These are phyloP conservation scores for Taeniopygia guttata DNA, from an alignment of 2,797 vertebrate genomes.

Conservation along the genomic window DNA sequence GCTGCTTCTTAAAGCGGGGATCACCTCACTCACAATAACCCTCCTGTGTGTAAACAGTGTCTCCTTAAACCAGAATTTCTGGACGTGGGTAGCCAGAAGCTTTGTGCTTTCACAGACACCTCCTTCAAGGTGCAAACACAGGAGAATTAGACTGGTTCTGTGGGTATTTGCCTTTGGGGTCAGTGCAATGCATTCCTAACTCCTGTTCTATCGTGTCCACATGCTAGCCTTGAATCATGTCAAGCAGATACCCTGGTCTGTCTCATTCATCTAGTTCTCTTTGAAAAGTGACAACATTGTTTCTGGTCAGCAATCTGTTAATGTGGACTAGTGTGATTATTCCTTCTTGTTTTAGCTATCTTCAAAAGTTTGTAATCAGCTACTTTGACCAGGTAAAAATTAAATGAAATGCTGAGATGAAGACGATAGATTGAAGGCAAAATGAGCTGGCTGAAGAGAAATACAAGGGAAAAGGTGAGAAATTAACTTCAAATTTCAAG, in stretches of 20 bases:
- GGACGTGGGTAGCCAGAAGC: neutral
- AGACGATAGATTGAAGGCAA: neutral
- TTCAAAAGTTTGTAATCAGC: neutral
- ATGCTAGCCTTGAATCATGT: neutral
- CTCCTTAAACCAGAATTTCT: neutral
- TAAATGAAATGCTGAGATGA: neutral
- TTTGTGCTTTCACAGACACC: neutral
- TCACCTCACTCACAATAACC: neutral
- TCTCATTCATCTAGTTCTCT: neutral
- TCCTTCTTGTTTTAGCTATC: neutral
- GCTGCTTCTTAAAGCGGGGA: neutral
- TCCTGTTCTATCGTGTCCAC: accelerated
- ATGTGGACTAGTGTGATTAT: neutral
- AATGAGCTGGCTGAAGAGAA: neutral
- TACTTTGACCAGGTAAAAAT: neutral
- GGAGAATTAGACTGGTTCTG: neutral
- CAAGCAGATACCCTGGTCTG: neutral
- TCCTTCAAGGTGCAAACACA: neutral
- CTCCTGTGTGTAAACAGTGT: neutral
- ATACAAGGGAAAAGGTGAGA: neutral
- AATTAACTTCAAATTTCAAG: neutral
- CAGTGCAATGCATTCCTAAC: neutral
- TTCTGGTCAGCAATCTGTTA: neutral
- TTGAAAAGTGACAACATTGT: neutral
- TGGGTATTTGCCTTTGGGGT: neutral